Base-by-base conservation (phyloP, 1,140 invertebrate genomes). In the Mya arenaria region DNA sequence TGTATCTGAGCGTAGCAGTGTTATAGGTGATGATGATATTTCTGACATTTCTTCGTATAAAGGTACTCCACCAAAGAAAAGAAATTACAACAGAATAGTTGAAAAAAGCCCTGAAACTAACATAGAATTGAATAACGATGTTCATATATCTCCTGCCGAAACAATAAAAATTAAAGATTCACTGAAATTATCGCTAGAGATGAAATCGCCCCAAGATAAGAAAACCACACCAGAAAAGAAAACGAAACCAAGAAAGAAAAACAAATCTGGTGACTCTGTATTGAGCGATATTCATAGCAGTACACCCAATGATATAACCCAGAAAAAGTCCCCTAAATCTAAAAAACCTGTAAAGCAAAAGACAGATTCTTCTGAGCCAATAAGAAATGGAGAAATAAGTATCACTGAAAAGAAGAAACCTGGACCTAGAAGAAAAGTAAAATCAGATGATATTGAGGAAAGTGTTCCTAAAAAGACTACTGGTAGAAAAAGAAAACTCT, bases 201-300 rank as follows among this genome's bases (percentile, higher is more conserved):
- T 6, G n/a, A 63, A 15, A 37, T 34, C 23, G 34, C 19, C 10
- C n/a, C 23, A 23, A 17, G 60, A 63, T 32, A 32, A 30, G n/a
- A 63, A 63, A 30, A 32, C 48, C 25, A n/a, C n/a, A 4, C 66
- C 44, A 25, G 58, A 78, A 23, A 85, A 74, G 36, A 73, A 84
- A 34, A 55, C 34, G 15, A 78, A 84, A 37, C 37, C 60, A 3
- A 74, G 83, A 63, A 83, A 83, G 65, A 85, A 83, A 63, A 87
- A 77, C 37, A 87, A 85, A 52, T 52, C 48, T 52, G 48, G 25
- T n/a, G 48, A 52, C 19, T 52, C 48, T n/a, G 17, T n/a, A n/a
- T n/a, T n/a, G n/a, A n/a, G n/a, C n/a, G n/a, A n/a, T n/a, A n/a
- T n/a, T 23, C 19, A 52, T n/a, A 48, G 41, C 41, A 48, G 19